phyloP scores from a whole-genome alignment of 2,113 vertebrate genomes.

The Eulemur rufifrons region DNA sequence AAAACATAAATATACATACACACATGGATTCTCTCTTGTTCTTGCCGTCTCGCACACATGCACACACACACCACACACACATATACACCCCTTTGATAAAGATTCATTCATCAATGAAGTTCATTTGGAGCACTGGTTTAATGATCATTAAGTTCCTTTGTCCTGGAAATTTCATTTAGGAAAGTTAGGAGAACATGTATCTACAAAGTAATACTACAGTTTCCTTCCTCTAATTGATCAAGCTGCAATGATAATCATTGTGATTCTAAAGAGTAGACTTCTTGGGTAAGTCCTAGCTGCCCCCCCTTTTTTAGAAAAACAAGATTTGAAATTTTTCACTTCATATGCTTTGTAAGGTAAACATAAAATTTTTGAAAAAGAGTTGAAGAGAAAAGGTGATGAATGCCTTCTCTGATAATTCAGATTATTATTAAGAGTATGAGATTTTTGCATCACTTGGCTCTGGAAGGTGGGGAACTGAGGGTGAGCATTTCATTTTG shows the following conservation, averaged over 20 bases:
- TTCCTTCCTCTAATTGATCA: not conserved
- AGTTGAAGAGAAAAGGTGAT: not conserved
- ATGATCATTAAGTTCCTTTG: not conserved
- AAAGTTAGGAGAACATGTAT: not conserved
- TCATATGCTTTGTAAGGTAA: constrained; percentile 11
- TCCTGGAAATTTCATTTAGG: constrained; percentile 16
- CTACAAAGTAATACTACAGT: not conserved
- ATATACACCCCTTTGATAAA: not conserved
- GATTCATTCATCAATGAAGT: not conserved
- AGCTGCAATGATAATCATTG: not conserved
- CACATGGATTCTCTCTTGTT: no score
- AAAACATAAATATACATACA: not conserved
- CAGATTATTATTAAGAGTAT: not conserved
- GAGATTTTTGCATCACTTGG: not conserved
- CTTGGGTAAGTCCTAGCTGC: not conserved
- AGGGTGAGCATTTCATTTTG: constrained; percentile 12
- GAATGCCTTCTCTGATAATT: not conserved
- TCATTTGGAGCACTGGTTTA: not conserved
- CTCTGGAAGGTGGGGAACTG: not conserved
- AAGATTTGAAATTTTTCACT: not conserved
- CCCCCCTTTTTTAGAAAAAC: not conserved
- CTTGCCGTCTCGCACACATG: no score
- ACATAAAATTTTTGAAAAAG: not conserved
- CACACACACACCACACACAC: no score
- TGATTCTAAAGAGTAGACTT: not conserved